Evolutionary conservation across 1,140 invertebrate genomes (phyloP), one percentile per base, ranked within the genome.

Genomic region (Cydia fagiglandana): DNA sequence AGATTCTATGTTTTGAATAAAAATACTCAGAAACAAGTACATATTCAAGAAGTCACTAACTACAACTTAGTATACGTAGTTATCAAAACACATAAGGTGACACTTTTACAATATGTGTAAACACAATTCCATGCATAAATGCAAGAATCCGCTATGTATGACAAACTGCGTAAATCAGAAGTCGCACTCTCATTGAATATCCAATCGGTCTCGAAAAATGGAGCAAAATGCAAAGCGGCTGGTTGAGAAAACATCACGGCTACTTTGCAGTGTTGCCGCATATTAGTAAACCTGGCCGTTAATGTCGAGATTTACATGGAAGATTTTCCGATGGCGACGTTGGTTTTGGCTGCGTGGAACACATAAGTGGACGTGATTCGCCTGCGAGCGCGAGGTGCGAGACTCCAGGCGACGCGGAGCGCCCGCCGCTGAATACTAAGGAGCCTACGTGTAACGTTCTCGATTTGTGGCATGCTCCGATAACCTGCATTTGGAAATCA

Each of bases 271-370:
- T 85, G 85, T 81, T 84, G 82, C 81, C 89, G 88, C 89, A 92
- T 84, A 81, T 77, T 83, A 81, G 82, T 89, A 87, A 88, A 86
- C 87, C 86, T 86, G 84, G 84, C 89, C 88, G 90, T 90, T 91
- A 91, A 88, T 88, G 87, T 88, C 84, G 86, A 92, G 89, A 92
- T 92, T 92, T 92, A 90, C 90, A 88, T 90, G 88, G 87, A 86
- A 91, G 88, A 91, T 91, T 91, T 92, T 92, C 84, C 84, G 77
- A 78, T 79, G 82, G 78, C 78, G 84, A 83, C 84, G 83, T 92
- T 92, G 89, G 88, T 92, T 92, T 92, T 92, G 90, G 89, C 89
- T 89, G 89, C 89, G 89, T 89, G 90, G 88, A 89, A 92, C 90
- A 91, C 88, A 92, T 91, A 88, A 87, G 90, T 88, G 88, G 86